Evolutionary conservation across 1,140 invertebrate genomes (phyloP), one percentile per base, ranked within the genome.

Genomic region (Lethocerus indicus): DNA sequence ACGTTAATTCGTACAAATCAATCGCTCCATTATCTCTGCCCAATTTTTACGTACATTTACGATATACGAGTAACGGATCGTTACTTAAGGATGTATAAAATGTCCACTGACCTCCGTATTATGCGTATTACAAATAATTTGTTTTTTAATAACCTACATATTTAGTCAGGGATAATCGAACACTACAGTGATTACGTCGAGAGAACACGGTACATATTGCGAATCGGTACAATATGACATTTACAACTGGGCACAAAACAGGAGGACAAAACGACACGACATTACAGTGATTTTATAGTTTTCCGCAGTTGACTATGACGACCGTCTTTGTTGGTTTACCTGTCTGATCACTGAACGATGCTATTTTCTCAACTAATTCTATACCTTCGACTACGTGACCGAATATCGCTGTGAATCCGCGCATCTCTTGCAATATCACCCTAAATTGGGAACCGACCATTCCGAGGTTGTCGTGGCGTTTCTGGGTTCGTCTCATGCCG

Each of bases 381-480:
- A 88, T 67, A 1, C 84, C 84, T 58, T 86, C 81, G 40, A 86
- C 72, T 4, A 88, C 82, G 61, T 78, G 79, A 4, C 78, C 84
- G 59, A 88, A 87, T 49, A 88, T 87, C 12, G 77, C 83, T 1
- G 83, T 86, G 63, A 87, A 87, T 14, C 79, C 78, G 46, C 78
- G 71, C 78, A 83, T 84, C 58, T 85, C 81, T 52, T 81, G 78
- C 47, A 86, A 63, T 54, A 86, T 81, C 49, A 87, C 77, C 39
- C 83, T 76, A 65, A 87, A 87, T 60, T 87, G 84, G 29, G 83
- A 87, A 20, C 83, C 84, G 0, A 88, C 84, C 70, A 83, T 76
- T 26, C 83, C 82, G 32, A 79, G 62, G 57, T 80, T 84, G 57
- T 87, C 81, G 62, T 83, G 81, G 3, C 81, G 71, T 59, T 82